phyloP scores from a whole-genome alignment of 37 sponge, comb jelly and placozoan genomes.

The Hormiphora californensis region DNA sequence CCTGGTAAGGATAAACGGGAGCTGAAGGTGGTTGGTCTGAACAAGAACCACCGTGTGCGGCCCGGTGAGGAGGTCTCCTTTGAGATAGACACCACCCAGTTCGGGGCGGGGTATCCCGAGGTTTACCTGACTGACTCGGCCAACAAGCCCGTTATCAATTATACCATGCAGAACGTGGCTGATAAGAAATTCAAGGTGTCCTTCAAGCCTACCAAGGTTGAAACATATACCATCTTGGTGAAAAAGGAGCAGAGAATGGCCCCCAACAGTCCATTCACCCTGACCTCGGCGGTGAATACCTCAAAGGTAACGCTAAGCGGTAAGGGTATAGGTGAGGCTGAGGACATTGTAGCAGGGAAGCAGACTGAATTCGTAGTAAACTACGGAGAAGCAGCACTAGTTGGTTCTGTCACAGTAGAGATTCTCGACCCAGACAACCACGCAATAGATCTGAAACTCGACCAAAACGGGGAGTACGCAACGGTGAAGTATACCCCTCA shows the following conservation, averaged over 20 bases:
- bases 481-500: neutral
- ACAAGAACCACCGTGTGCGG: neutral
- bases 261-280: neutral
- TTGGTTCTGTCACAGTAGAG: neutral
- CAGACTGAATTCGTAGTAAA: neutral
- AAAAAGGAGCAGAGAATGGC: neutral
- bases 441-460: neutral
- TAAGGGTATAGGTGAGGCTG: neutral
- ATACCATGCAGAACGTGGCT: neutral
- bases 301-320: neutral
- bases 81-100: neutral
- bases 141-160: neutral
- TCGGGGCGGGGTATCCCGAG: neutral
- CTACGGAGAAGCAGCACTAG: neutral
- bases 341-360: neutral
- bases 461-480: neutral
- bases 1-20: neutral
- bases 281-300: neutral
- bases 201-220: neutral
- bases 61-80: neutral
- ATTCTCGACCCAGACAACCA: neutral
- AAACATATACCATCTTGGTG: neutral
- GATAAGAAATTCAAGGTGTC: neutral
- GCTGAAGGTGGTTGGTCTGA: neutral
- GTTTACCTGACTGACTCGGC: neutral